Base-by-base conservation (phyloP, 2,888 invertebrate genomes). In the Reticulitermes lucifugus region DNA sequence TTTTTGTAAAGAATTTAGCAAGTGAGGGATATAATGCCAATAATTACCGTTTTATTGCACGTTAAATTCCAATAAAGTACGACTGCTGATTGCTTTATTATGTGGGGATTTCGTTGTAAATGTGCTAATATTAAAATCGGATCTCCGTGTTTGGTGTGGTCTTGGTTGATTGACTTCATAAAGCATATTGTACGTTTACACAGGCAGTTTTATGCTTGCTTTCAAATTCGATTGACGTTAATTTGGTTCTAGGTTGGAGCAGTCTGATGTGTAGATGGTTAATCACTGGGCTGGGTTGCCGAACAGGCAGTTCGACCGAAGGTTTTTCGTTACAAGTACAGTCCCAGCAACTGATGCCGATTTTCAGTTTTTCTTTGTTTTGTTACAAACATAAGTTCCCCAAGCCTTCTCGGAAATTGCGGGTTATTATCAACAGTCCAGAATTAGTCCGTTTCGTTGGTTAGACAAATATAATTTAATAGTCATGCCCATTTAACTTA, bases 101-200 rank as follows among this genome's bases (percentile, higher is more conserved):
- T 7, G 25, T 65, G 65, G 65, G n/a, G 65, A 25, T 65, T 60
- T 60, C 29, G 29, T 71, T 29, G 29, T 71, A 9, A 29, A 73
- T 73, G 73, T 41, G 73, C 73, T 29, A 41, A 41, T 41, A 73
- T 35, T 73, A 73, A 73, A 73, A 41, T 73, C 73, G 73, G 21
- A 73, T 73, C 35, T 73, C 21, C 35, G 41, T 35, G 73, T 73
- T 73, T 73, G 73, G 41, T 6, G 35, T 73, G 29, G 29, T 21
- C 73, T 3, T 41, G 73, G 70, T 70, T 25, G 70, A 70, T 6
- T 70, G 70, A 25, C 25, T 70, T 70, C 7, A 25, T 70, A 70
- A 70, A 70, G 70, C 25, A 70, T 25, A 25, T 25, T 70, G 29
- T 25, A 70, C 7, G 70, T 70, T 65, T 65, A 65, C 65, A 22